Percentiles rank a stretch among this genome's conserved stretches.
Conservation (phyloP, 2,888 invertebrate species). For the Sylvicola cinctus region DNA sequence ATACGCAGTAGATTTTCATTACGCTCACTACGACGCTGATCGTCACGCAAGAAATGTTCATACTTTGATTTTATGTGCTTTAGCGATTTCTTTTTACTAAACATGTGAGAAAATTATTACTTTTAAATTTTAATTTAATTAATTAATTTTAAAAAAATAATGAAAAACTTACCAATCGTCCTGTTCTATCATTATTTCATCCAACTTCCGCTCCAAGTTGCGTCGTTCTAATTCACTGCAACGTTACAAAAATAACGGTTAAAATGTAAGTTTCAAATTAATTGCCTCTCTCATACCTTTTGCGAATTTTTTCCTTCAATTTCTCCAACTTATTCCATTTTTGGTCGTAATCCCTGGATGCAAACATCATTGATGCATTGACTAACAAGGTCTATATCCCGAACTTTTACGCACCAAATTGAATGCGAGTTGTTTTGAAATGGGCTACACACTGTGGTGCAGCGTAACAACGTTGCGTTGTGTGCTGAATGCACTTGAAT, state of each 20-base stretch:
- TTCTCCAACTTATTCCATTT: too few relatives aligned
- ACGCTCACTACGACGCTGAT: constrained; percentile 33
- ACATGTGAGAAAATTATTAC: background rate
- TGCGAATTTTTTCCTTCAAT: too few relatives aligned
- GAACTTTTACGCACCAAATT: too few relatives aligned
- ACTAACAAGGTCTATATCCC: too few relatives aligned
- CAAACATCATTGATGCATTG: too few relatives aligned
- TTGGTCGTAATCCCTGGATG: too few relatives aligned
- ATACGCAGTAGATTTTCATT: constrained; percentile 34
- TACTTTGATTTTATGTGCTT: constrained; percentile 19
- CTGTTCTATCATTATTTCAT: constrained; percentile 28
- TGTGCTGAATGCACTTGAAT: too few relatives aligned
- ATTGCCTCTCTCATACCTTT: too few relatives aligned
- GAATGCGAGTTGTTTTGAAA: too few relatives aligned
- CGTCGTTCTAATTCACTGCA: constrained; percentile 31
- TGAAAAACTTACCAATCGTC: constrained; percentile 25
- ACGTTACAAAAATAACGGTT: background rate
- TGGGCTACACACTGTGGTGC: too few relatives aligned
- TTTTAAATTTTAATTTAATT: background rate
- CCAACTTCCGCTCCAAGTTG: constrained; percentile 30
- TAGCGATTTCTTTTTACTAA: constrained; percentile 12
- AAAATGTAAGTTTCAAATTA: too few relatives aligned
- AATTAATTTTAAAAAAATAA: background rate
- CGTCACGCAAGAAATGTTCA: constrained; percentile 31
- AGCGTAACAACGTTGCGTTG: too few relatives aligned